Evolutionary conservation across 2,888 invertebrate genomes (phyloP).

Genomic region (Drosophila tripunctata): DNA sequence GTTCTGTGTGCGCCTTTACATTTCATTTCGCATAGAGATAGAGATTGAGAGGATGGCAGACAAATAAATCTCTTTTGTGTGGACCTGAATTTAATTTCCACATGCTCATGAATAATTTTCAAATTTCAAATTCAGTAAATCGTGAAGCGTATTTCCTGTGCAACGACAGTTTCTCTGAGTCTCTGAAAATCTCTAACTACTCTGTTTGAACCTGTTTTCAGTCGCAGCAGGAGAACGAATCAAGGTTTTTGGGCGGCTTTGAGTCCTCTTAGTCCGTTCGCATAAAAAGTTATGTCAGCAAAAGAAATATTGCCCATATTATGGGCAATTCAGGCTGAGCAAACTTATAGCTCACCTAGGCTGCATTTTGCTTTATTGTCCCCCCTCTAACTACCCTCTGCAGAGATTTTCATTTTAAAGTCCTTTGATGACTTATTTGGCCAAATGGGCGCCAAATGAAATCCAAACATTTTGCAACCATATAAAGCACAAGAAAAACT

Average conservation of each 20-base stretch:
- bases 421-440: conserved; percentile 53
- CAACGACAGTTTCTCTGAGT: conserved; percentile 30
- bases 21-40: conserved; percentile 66
- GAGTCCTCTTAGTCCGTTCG: conserved; percentile 53
- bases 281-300: conserved; percentile 75
- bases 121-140: conserved; percentile 80
- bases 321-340: conserved; percentile 38
- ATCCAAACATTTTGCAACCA: conserved; percentile 41
- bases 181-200: not conserved
- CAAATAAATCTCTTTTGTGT: conserved; percentile 81
- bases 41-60: conserved; percentile 52
- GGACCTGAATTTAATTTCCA: conserved; percentile 82
- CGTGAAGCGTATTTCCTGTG: conserved; percentile 75
- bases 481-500: conserved; percentile 32
- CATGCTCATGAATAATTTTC: conserved; percentile 83
- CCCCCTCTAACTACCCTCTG: not conserved
- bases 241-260: conserved; percentile 23
- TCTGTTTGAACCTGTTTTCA: conserved; percentile 7
- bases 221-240: conserved; percentile 43
- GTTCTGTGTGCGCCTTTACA: conserved; percentile 42
- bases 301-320: conserved; percentile 73
- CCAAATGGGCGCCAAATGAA: conserved; percentile 30
- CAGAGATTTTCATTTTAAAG: conserved; percentile 54
- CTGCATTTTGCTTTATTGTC: conserved; percentile 16
- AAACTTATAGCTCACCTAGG: conserved; percentile 47